Evolutionary conservation across 2,797 vertebrate genomes (phyloP).

Genomic region (Sphaeramia orbicularis): DNA sequence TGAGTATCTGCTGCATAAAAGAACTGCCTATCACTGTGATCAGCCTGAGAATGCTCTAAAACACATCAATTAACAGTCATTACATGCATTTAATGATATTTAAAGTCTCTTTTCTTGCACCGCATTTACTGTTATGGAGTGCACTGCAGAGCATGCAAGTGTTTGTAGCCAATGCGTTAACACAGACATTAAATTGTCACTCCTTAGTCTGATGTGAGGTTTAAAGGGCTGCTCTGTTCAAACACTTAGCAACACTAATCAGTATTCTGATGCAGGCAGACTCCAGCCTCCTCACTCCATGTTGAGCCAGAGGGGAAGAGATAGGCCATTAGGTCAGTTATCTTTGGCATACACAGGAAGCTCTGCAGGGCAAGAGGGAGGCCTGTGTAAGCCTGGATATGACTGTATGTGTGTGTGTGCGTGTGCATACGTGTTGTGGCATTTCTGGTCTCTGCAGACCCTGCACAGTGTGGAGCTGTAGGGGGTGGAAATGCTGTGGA

Average conservation of each 20-base stretch:
- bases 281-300: slow-evolving; percentile 60
- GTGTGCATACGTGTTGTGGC: slow-evolving; percentile 43
- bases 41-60: background rate
- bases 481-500: slow-evolving; percentile 68
- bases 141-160: background rate
- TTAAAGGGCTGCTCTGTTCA: slow-evolving; percentile 63
- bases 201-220: slow-evolving; percentile 30
- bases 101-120: no score
- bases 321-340: slow-evolving; percentile 79
- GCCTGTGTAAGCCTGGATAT: slow-evolving; percentile 53
- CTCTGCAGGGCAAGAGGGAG: slow-evolving; percentile 62
- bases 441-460: slow-evolving; percentile 70
- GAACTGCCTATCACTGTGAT: background rate
- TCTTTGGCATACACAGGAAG: slow-evolving; percentile 81
- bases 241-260: slow-evolving; percentile 64
- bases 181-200: slow-evolving; percentile 20
- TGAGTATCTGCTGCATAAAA: background rate
- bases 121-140: background rate
- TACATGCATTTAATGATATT: no score
- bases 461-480: slow-evolving; percentile 58
- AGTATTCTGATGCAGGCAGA: slow-evolving; percentile 70
- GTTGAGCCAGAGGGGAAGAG: slow-evolving; percentile 68
- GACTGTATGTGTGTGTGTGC: slow-evolving; percentile 32
- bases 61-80: background rate
- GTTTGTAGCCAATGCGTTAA: slow-evolving; percentile 8